Conservation (phyloP, 2,888 invertebrate species). For the Limnephilus marmoratus region DNA sequence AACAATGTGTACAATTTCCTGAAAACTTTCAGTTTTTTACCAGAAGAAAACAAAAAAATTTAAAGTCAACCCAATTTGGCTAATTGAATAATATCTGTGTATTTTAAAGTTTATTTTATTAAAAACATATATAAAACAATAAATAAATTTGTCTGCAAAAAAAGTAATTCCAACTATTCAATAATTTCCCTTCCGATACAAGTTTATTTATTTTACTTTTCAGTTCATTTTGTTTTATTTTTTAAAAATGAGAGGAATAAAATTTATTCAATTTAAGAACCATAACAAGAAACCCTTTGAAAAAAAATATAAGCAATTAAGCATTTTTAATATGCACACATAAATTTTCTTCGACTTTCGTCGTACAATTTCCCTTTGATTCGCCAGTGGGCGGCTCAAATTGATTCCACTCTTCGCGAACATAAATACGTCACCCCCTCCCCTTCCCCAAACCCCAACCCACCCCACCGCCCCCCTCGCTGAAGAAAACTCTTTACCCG, state of each 20-base stretch:
- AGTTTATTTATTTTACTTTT: too few species aligned
- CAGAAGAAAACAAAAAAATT: too few species aligned
- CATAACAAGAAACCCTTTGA: background rate
- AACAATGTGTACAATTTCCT: too few species aligned
- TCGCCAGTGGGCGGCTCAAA: constrained; percentile 54
- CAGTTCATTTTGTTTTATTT: background rate
- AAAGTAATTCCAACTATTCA: too few species aligned
- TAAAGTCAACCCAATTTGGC: too few species aligned
- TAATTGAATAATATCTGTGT: too few species aligned
- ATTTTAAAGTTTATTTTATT: too few species aligned
- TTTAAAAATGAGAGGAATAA: background rate
- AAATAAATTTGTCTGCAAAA: too few species aligned
- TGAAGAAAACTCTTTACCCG: constrained; percentile 56
- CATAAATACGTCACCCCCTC: constrained; percentile 49
- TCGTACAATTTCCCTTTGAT: constrained; percentile 51
- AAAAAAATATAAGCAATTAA: constrained; percentile 14
- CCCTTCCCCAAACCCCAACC: background rate
- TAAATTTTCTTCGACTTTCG: constrained; percentile 39
- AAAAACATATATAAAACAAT: too few species aligned
- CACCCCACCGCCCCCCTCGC: constrained; percentile 13
- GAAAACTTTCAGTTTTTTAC: too few species aligned
- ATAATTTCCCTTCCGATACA: too few species aligned
- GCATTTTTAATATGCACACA: constrained; percentile 36
- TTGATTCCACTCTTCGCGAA: constrained; percentile 51
- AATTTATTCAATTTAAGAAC: background rate